phyloP scores from a whole-genome alignment of 2,888 invertebrate genomes.

The Scaptomyza polygonia region DNA sequence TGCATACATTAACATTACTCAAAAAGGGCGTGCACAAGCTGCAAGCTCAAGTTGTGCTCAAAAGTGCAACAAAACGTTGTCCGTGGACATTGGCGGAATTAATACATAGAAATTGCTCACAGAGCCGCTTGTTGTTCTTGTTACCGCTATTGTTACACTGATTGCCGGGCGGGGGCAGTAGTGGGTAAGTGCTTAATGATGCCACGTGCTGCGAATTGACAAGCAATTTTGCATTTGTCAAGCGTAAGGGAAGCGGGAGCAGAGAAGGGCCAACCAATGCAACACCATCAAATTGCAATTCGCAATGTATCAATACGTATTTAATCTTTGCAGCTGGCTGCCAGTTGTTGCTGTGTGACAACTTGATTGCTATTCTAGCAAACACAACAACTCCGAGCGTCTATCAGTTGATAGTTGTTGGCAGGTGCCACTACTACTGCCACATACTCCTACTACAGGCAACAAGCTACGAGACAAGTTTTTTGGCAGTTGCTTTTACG shows the following conservation, averaged over 20 bases:
- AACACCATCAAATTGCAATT: conserved; percentile 77
- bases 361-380: conserved; percentile 68
- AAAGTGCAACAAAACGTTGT: conserved; percentile 38
- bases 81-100: conserved; percentile 20
- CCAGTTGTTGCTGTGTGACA: conserved; percentile 55
- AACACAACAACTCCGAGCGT: conserved; percentile 37
- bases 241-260: not conserved
- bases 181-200: conserved; percentile 62
- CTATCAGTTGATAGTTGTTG: conserved; percentile 32
- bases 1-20: conserved; percentile 67
- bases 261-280: conserved; percentile 14
- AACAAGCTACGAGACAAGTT: not conserved
- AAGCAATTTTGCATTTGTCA: conserved; percentile 67
- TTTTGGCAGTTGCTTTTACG: conserved; percentile 15
- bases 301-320: conserved; percentile 73
- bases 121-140: conserved; percentile 2
- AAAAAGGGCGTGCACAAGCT: conserved; percentile 12
- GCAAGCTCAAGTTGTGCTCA: conserved; percentile 16
- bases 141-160: conserved; percentile 30
- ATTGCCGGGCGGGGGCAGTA: conserved; percentile 18
- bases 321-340: conserved; percentile 68
- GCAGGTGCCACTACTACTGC: conserved; percentile 9
- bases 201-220: conserved; percentile 71
- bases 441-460: not conserved
- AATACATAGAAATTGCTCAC: conserved; percentile 35